A percentile compares a stretch with the other conserved stretches of the same genome.
These are phyloP conservation scores for Leucophenga varia DNA, from an alignment of 1,140 invertebrate genomes.

Conservation along the genomic window DNA sequence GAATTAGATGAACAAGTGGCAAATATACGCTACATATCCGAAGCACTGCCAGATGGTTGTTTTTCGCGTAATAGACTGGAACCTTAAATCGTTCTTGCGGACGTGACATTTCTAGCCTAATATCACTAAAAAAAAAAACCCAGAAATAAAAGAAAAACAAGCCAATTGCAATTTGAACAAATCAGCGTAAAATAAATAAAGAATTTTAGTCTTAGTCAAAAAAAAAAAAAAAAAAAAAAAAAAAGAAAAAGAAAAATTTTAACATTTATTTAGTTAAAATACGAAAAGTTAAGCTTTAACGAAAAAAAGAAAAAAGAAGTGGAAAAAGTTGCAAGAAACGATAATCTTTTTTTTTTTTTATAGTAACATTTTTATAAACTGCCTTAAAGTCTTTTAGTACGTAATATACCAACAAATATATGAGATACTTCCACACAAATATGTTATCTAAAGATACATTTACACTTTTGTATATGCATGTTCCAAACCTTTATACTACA, in stretches of 20 bases:
- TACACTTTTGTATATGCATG: too few relatives aligned
- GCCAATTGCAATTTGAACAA: too few relatives aligned
- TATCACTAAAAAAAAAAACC: too few relatives aligned
- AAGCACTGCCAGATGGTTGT: conserved; percentile 80
- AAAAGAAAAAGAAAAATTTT: conserved; percentile 22
- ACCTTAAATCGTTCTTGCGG: conserved; percentile 43
- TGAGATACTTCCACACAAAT: too few relatives aligned
- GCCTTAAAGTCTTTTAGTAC: too few relatives aligned
- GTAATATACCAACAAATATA: too few relatives aligned
- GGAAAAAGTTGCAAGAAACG: too few relatives aligned
- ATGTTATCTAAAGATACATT: too few relatives aligned
- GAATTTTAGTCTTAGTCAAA: conserved; percentile 46
- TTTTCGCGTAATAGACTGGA: conserved; percentile 71
- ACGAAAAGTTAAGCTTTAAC: conserved; percentile 35
- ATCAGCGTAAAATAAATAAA: conserved; percentile 13
- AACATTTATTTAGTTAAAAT: background rate
- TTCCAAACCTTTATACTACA: too few relatives aligned
- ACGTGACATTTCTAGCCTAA: conserved; percentile 6
- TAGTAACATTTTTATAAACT: too few relatives aligned
- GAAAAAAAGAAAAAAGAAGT: background rate
- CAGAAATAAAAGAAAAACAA: too few relatives aligned
- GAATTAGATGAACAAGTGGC: conserved; percentile 76
- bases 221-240: conserved; percentile 20
- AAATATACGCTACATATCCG: conserved; percentile 82
- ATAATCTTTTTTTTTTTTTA: too few relatives aligned